Conservation (phyloP, 2,797 vertebrate species). For the Chelidonichthys spinosus region DNA sequence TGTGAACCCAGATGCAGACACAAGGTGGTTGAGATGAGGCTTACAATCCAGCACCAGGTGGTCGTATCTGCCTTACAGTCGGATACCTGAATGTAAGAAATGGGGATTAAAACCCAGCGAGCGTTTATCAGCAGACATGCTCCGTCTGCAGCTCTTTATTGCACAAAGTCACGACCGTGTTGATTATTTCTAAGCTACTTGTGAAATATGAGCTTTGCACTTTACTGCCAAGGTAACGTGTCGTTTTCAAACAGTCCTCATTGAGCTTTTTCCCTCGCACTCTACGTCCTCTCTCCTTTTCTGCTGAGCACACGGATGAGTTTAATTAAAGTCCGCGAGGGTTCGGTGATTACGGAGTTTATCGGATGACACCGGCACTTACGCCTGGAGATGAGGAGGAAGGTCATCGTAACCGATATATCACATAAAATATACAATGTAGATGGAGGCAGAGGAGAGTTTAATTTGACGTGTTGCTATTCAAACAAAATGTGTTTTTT, state of each 20-base stretch:
- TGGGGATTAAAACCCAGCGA: too few species aligned
- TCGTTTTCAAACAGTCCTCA: slow-evolving; percentile 5
- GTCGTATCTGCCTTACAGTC: too few species aligned
- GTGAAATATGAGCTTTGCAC: not conserved
- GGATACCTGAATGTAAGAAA: too few species aligned
- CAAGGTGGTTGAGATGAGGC: too few species aligned
- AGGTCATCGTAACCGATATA: slow-evolving; percentile 4
- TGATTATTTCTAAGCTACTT: not conserved
- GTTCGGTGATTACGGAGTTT: slow-evolving; percentile 20
- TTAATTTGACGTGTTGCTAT: not conserved
- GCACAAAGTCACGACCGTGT: not conserved
- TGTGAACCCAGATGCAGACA: too few species aligned
- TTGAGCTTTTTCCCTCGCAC: not conserved
- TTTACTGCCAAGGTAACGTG: not conserved
- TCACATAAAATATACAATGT: not conserved
- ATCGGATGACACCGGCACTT: not conserved
- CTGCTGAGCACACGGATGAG: slow-evolving; percentile 29
- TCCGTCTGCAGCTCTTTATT: not conserved
- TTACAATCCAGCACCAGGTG: too few species aligned
- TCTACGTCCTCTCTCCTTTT: not conserved
- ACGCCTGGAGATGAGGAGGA: not conserved
- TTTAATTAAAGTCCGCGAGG: slow-evolving; percentile 33
- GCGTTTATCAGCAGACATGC: too few species aligned
- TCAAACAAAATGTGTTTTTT: not conserved
- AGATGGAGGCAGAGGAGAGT: not conserved